These are phyloP conservation scores for Camelus dromedarius DNA, from an alignment of 2,113 vertebrate species.

Conservation along the genomic window DNA sequence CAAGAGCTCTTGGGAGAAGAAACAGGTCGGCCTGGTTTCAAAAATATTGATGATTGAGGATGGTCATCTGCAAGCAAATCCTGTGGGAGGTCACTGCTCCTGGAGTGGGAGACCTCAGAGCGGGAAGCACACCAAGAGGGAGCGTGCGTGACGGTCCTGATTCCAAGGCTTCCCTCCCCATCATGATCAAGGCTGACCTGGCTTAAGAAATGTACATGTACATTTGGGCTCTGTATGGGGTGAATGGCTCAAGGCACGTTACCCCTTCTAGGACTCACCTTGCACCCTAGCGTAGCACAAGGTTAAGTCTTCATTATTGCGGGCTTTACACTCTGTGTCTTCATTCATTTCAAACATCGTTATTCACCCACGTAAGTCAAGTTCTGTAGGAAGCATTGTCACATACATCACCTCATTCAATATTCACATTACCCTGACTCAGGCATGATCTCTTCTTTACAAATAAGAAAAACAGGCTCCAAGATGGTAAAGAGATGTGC, in stretches of 20 bases:
- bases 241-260: rapidly evolving
- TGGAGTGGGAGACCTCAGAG: not conserved
- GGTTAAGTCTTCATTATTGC: not conserved
- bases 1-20: not conserved
- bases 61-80: not conserved
- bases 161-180: not conserved
- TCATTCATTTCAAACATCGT: not conserved
- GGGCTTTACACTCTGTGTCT: not conserved
- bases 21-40: not conserved
- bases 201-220: not conserved
- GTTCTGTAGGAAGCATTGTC: not conserved
- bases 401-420: not conserved
- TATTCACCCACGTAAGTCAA: not conserved
- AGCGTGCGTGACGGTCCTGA: not conserved
- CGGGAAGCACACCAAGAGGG: not conserved
- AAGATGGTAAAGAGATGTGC: not conserved
- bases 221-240: not conserved
- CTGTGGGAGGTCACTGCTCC: not conserved
- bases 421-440: not conserved
- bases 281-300: not conserved
- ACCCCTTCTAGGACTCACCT: not conserved
- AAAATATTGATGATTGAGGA: not conserved
- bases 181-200: not conserved
- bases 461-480: not conserved
- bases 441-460: not conserved